These are phyloP conservation scores for Hirudo medicinalis DNA, from an alignment of 1,140 invertebrate species.

Conservation along the genomic window DNA sequence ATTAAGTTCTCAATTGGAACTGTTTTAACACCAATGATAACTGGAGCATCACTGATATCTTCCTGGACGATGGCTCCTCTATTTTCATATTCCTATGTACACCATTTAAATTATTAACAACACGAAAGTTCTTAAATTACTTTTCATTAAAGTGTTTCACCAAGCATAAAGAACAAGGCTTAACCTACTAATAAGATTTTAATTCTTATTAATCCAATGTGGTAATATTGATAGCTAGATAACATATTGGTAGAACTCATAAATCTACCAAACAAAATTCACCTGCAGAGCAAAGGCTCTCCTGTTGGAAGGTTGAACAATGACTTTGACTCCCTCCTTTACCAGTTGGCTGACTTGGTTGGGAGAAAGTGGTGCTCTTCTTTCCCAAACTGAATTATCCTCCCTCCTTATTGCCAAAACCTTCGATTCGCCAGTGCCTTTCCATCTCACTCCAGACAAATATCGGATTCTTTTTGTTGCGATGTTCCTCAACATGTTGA, in stretches of 20 bases:
- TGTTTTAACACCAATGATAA: conserved; percentile 96
- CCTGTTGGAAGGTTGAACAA: conserved; percentile 94
- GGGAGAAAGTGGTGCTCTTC: conserved; percentile 83
- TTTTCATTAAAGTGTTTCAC: conserved; percentile 7
- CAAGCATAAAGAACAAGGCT: neutral
- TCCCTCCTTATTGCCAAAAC: conserved; percentile 52
- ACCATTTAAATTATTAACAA: conserved; percentile 15
- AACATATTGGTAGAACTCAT: neutral
- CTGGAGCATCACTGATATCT: conserved; percentile 83
- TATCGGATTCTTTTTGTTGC: too few relatives aligned
- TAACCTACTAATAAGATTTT: neutral
- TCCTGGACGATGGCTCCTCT: conserved; percentile 84
- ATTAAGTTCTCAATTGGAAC: conserved; percentile 83
- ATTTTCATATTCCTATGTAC: conserved; percentile 61
- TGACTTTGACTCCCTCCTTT: conserved; percentile 70
- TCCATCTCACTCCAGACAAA: neutral
- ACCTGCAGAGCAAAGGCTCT: conserved; percentile 90
- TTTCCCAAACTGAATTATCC: conserved; percentile 95
- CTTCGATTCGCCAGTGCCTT: neutral
- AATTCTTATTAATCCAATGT: conserved; percentile 1
- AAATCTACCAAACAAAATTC: neutral
- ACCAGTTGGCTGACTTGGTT: conserved; percentile 74
- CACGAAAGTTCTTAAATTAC: neutral
- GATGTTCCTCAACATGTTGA: too few relatives aligned
- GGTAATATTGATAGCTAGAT: neutral